Conservation (phyloP, 2,888 invertebrate genomes). For the Papilio elwesi region DNA sequence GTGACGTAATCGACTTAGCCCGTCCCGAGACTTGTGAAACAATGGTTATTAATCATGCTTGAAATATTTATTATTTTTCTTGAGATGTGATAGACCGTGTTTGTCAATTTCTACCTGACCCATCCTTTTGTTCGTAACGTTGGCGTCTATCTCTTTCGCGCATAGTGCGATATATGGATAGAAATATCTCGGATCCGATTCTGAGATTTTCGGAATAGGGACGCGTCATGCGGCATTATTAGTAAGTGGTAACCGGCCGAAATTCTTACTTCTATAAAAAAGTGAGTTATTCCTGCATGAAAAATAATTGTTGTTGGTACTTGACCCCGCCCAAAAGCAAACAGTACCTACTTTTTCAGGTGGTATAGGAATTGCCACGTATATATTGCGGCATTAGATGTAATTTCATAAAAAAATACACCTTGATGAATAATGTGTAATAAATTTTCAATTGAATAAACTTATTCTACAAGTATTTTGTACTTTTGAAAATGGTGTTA, state of each 20-base stretch:
- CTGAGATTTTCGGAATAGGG: slow-evolving; percentile 51
- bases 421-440: neutral
- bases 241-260: slow-evolving; percentile 42
- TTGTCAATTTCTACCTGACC: slow-evolving; percentile 61
- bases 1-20: slow-evolving; percentile 38
- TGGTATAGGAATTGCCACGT: neutral
- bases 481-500: neutral
- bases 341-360: neutral
- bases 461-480: neutral
- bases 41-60: slow-evolving; percentile 38
- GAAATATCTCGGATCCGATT: slow-evolving; percentile 49
- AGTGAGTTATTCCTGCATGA: slow-evolving; percentile 5
- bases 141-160: slow-evolving; percentile 49
- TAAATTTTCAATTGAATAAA: neutral
- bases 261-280: slow-evolving; percentile 31
- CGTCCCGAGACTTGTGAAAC: slow-evolving; percentile 36
- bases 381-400: neutral
- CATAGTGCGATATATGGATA: slow-evolving; percentile 43
- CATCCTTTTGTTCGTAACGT: slow-evolving; percentile 55
- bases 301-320: neutral
- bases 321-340: slow-evolving; percentile 48
- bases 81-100: slow-evolving; percentile 47
- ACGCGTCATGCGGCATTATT: slow-evolving; percentile 48
- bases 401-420: too few relatives aligned
- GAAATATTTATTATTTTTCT: slow-evolving; percentile 39